phyloP scores from a whole-genome alignment of 2,113 vertebrate genomes.

The Holacanthus passer region DNA sequence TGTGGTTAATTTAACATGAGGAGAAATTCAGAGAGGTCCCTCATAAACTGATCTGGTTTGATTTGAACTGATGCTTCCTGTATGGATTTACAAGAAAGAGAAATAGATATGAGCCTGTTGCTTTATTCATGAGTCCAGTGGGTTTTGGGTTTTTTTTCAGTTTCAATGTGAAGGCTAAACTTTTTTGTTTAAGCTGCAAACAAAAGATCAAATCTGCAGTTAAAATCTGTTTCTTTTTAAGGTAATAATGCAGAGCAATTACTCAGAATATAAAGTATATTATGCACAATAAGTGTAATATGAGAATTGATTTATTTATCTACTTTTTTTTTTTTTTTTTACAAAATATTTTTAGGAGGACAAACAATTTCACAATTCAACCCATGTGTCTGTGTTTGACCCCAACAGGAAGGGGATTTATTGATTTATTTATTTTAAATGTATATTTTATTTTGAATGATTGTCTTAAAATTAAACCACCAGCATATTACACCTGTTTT shows the following conservation, averaged over 20 bases:
- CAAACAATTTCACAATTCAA: background rate
- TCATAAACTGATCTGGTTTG: background rate
- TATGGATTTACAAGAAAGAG: background rate
- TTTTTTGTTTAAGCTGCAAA: slow-evolving; percentile 1
- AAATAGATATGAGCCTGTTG: background rate
- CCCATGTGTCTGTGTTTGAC: background rate
- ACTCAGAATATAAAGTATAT: background rate
- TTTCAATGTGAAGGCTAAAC: background rate
- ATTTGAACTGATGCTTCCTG: background rate
- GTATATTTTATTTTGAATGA: background rate
- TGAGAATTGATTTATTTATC: background rate
- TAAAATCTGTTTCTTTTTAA: background rate
- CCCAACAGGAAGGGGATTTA: background rate
- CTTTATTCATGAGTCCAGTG: background rate
- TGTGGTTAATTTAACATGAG: background rate
- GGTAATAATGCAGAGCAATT: background rate
- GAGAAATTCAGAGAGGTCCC: background rate
- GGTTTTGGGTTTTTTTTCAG: background rate
- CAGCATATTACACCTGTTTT: background rate
- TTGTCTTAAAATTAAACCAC: background rate
- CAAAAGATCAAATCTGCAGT: background rate
- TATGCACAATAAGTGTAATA: background rate
- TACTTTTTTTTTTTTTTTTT: background rate
- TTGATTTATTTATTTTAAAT: background rate
- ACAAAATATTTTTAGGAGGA: background rate